Conservation (phyloP, 2,888 invertebrate genomes). For the Ashinkailepas kermadecensis region DNA sequence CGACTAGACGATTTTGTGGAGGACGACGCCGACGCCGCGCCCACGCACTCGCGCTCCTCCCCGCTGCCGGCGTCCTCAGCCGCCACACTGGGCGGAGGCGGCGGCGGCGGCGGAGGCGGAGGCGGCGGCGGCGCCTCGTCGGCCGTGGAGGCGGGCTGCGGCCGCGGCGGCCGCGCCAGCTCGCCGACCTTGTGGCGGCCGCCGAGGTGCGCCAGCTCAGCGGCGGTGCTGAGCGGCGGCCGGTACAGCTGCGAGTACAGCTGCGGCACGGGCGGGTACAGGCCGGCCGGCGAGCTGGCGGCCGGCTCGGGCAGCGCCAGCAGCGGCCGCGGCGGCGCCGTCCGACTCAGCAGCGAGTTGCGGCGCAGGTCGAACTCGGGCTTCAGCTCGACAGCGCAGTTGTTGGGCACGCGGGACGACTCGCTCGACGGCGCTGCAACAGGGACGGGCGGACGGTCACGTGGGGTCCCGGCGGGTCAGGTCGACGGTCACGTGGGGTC, state of each 20-base stretch:
- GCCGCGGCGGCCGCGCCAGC: background rate
- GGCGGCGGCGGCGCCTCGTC: background rate
- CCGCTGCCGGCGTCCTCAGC: too few species aligned
- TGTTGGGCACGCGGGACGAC: background rate
- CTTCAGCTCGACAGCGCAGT: background rate
- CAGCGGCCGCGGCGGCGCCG: background rate
- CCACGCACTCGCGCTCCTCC: too few species aligned
- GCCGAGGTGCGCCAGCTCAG: background rate
- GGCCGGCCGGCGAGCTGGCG: constrained; percentile 33
- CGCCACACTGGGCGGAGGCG: background rate
- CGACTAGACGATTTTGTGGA: background rate
- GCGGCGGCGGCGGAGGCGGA: background rate
- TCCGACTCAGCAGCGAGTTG: background rate
- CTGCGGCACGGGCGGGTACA: constrained; percentile 64
- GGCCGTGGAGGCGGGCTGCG: background rate
- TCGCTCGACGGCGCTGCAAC: background rate
- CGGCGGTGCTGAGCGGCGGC: constrained; percentile 83
- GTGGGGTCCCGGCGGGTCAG: too few species aligned
- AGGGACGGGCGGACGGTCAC: too few species aligned
- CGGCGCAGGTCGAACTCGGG: constrained; percentile 4
- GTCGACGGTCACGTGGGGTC: too few species aligned
- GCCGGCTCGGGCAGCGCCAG: background rate
- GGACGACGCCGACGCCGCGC: background rate
- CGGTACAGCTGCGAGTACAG: constrained; percentile 63
- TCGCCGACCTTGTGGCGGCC: background rate